Evolutionary conservation across 2,113 vertebrate species (phyloP).

Genomic region (Barbus barbus): DNA sequence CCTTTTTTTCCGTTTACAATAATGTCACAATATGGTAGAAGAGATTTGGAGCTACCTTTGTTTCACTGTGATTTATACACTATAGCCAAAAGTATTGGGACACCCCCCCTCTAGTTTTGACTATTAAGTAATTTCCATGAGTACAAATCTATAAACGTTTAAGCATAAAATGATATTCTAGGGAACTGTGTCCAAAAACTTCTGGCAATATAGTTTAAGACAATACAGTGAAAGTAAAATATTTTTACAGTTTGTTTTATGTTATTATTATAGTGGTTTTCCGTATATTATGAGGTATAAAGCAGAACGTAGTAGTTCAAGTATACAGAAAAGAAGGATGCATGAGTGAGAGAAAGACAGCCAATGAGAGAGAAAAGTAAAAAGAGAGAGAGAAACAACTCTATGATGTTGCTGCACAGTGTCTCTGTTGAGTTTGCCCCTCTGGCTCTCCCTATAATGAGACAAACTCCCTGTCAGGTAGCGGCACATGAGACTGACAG

Average conservation of each 20-base stretch:
- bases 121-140: no score
- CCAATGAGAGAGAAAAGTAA: background rate
- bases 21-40: no score
- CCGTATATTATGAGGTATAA: background rate
- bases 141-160: no score
- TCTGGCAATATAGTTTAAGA: no score
- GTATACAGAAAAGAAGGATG: background rate
- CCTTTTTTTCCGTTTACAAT: no score
- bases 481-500: constrained; percentile 23
- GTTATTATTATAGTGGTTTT: no score
- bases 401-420: constrained; percentile 23
- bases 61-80: no score
- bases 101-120: no score
- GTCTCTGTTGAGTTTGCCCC: constrained; percentile 43
- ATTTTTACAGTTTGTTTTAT: background rate
- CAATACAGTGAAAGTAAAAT: background rate
- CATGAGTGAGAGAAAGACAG: background rate
- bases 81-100: no score
- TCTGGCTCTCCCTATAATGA: constrained; percentile 51
- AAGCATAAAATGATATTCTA: no score
- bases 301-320: background rate
- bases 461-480: constrained; percentile 41
- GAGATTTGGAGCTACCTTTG: no score
- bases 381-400: constrained; percentile 17
- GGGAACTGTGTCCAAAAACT: no score